Conservation (phyloP, 2,888 invertebrate species). For the Cartodere bifasciata region DNA sequence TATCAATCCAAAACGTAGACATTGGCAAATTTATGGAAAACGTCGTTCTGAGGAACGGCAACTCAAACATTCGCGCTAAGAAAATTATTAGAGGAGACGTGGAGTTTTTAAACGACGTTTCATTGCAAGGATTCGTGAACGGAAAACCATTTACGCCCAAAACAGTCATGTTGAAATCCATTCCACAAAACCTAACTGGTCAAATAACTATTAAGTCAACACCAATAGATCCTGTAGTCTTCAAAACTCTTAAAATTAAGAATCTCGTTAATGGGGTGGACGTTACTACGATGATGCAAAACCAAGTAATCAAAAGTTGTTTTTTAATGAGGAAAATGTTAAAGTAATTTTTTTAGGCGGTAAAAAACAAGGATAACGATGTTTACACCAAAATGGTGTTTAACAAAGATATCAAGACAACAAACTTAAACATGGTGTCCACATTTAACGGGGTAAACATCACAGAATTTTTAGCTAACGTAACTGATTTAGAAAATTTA, state of each 20-base stretch:
- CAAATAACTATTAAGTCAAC: constrained; percentile 25
- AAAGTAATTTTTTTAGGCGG: too few species aligned
- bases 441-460: constrained; percentile 23
- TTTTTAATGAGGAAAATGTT: too few species aligned
- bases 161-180: constrained; percentile 29
- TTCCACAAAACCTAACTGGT: constrained; percentile 32
- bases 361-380: too few species aligned
- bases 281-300: constrained; percentile 23
- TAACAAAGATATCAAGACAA: too few species aligned
- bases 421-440: too few species aligned
- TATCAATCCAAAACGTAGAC: constrained; percentile 35
- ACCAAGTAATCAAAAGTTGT: constrained; percentile 23
- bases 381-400: too few species aligned
- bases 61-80: constrained; percentile 34
- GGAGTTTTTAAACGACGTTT: constrained; percentile 31
- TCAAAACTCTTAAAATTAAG: constrained; percentile 26
- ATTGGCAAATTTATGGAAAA: constrained; percentile 37
- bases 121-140: constrained; percentile 29
- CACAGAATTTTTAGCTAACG: constrained; percentile 23
- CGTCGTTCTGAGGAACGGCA: constrained; percentile 31
- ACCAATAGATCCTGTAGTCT: constrained; percentile 15
- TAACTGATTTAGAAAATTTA: constrained; percentile 20
- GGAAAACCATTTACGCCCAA: constrained; percentile 25
- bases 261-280: constrained; percentile 26
- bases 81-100: constrained; percentile 33